These are phyloP conservation scores for Bovichtus variegatus DNA, from an alignment of 2,797 vertebrate genomes.

Conservation along the genomic window DNA sequence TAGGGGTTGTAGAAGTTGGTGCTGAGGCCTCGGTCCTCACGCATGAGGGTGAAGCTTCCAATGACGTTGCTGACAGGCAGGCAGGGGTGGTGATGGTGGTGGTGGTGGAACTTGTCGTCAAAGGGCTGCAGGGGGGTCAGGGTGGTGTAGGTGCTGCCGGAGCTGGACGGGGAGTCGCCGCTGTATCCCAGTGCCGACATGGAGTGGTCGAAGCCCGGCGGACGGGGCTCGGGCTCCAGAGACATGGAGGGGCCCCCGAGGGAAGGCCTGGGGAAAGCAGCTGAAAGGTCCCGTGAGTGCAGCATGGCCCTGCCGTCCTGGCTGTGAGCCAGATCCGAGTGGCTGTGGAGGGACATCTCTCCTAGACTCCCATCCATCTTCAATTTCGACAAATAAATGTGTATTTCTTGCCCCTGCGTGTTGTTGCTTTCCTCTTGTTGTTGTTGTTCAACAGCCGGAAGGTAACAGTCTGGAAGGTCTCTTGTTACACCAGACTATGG, in stretches of 20 bases:
- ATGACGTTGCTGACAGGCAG: slow-evolving; percentile 89
- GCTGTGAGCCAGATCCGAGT: slow-evolving; percentile 84
- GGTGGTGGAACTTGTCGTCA: slow-evolving; percentile 90
- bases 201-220: slow-evolving; percentile 85
- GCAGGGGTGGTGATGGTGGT: slow-evolving; percentile 87
- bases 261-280: slow-evolving; percentile 87
- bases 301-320: slow-evolving; percentile 86
- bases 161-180: slow-evolving; percentile 85
- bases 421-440: slow-evolving; percentile 63
- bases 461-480: slow-evolving; percentile 72
- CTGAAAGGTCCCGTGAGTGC: slow-evolving; percentile 85
- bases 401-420: slow-evolving; percentile 18
- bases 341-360: slow-evolving; percentile 88
- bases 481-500: slow-evolving; percentile 80
- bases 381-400: slow-evolving; percentile 27
- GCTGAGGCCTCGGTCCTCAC: slow-evolving; percentile 86
- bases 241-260: slow-evolving; percentile 85
- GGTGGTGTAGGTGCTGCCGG: slow-evolving; percentile 89
- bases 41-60: slow-evolving; percentile 90
- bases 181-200: slow-evolving; percentile 88
- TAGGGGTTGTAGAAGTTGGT: slow-evolving; percentile 90
- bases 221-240: slow-evolving; percentile 86
- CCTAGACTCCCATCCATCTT: slow-evolving; percentile 87
- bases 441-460: slow-evolving; percentile 67
- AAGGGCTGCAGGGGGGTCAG: slow-evolving; percentile 89